Evolutionary conservation across 2,113 vertebrate genomes (phyloP).

Genomic region (Laterallus jamaicensis): DNA sequence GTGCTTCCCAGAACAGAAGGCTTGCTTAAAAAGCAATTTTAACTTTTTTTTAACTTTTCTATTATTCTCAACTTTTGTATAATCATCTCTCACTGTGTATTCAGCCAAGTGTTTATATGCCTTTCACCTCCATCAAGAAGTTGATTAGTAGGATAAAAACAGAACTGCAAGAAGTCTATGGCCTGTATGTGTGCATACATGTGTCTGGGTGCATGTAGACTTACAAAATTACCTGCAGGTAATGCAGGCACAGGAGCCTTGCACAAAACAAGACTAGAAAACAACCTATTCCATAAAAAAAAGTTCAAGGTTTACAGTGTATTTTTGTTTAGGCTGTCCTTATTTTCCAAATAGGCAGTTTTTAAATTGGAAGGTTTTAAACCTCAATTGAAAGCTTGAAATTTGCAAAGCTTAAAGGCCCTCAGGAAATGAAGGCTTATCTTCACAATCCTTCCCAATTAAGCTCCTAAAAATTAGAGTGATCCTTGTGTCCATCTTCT

Average conservation of each 20-base stretch:
- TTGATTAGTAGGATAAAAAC: constrained; percentile 34
- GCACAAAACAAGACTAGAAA: not conserved
- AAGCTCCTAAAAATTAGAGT: not conserved
- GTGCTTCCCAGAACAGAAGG: constrained; percentile 51
- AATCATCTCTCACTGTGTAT: not conserved
- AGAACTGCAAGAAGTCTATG: not conserved
- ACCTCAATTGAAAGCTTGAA: not conserved
- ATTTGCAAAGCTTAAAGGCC: not conserved
- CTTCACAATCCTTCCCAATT: not conserved
- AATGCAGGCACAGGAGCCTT: not conserved
- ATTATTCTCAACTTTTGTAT: not conserved
- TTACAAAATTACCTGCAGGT: not conserved
- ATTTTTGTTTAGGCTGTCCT: not conserved
- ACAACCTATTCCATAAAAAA: not conserved
- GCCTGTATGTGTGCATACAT: not conserved
- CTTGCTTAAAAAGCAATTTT: constrained; percentile 13
- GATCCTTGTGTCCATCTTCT: not conserved
- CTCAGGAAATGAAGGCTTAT: not conserved
- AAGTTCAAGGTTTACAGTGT: not conserved
- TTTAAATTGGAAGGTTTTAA: not conserved
- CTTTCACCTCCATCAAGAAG: constrained; percentile 6
- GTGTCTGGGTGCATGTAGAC: not conserved
- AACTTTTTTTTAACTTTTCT: not conserved
- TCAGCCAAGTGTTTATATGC: not conserved
- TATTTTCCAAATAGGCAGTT: constrained; percentile 6